Evolutionary conservation across 1,140 invertebrate species (phyloP).

Genomic region (Solenopsis fugax): DNA sequence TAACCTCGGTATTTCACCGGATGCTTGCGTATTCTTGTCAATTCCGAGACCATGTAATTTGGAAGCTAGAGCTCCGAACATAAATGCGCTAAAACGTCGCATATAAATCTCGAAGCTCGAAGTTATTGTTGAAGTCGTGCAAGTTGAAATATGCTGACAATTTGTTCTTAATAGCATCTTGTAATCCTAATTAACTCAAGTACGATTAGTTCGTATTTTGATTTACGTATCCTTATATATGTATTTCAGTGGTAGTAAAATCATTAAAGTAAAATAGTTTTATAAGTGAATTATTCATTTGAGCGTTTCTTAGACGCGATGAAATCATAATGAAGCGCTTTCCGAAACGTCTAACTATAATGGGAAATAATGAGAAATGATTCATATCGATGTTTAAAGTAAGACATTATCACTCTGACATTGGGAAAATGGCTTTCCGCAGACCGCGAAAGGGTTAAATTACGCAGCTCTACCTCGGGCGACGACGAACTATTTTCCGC

Average conservation of each 20-base stretch:
- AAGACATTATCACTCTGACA: not conserved
- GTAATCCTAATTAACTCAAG: not conserved
- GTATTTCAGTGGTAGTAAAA: not conserved
- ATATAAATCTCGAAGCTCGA: conserved; percentile 28
- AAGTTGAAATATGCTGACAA: not conserved
- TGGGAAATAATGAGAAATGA: conserved; percentile 3
- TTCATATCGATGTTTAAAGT: not conserved
- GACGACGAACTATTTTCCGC: conserved; percentile 56
- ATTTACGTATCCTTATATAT: not conserved
- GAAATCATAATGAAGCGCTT: not conserved
- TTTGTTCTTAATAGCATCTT: conserved; percentile 6
- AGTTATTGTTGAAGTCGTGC: not conserved
- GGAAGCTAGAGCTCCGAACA: not conserved
- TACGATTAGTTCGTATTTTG: not conserved
- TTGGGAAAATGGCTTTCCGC: conserved; percentile 34
- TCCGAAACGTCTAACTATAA: not conserved
- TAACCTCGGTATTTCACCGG: conserved; percentile 72
- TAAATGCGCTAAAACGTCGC: conserved; percentile 27
- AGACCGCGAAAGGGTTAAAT: conserved; percentile 44
- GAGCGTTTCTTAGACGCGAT: not conserved
- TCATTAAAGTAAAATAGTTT: not conserved
- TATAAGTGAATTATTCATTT: not conserved
- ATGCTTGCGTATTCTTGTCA: conserved; percentile 54
- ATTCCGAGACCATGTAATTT: conserved; percentile 24
- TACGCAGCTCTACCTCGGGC: conserved; percentile 23